Evolutionary conservation across 2,113 vertebrate species (phyloP), one percentile per base, ranked within the genome.

Genomic region (Pleuronectes platessa): DNA sequence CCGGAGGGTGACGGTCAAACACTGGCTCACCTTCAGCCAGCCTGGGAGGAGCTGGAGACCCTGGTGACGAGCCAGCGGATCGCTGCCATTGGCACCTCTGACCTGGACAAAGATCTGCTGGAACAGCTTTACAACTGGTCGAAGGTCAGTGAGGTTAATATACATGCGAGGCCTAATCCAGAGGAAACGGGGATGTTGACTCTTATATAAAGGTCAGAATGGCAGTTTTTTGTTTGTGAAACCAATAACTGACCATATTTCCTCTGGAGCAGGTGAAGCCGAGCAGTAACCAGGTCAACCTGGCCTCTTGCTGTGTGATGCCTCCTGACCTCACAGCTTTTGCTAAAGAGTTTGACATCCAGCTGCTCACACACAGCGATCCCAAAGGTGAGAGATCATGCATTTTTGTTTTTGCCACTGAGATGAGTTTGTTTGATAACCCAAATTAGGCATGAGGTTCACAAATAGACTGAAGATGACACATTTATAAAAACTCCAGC

Each of bases 281-380:
- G 74, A 97, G 95, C 89, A 99, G 98, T 89, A 99, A 99, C 89
- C 98, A 99, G 93, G 97, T 99, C 62, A 99, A 99, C 89, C 94
- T 99, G 61, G 98, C 98, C 35, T 99, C 98, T 53, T 99, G 98
- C 92, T 99, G 98, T 81, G 97, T 99, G 88, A 99, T 99, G 98
- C 98, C 98, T 71, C 97, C 97, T 20, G 98, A 99, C 87, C 92
- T 99, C 68, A 99, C 98, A 67, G 97, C 97, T 24, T 99, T 99
- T 71, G 98, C 98, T 11, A 99, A 99, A 90, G 92, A 98, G 74
- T 97, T 95, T 86, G 97, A 98, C 88, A 99, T 99, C 88, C 97
- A 99, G 92, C 94, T 99, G 18, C 92, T 99, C 84, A 99, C 98
- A 71, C 98, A 99, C 93, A 99, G 95, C 75, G 98, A 99, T 72